Evolutionary conservation across 37 sponge, comb jelly and placozoan species (phyloP).

Genomic region (Aphrocallistes beatrix): DNA sequence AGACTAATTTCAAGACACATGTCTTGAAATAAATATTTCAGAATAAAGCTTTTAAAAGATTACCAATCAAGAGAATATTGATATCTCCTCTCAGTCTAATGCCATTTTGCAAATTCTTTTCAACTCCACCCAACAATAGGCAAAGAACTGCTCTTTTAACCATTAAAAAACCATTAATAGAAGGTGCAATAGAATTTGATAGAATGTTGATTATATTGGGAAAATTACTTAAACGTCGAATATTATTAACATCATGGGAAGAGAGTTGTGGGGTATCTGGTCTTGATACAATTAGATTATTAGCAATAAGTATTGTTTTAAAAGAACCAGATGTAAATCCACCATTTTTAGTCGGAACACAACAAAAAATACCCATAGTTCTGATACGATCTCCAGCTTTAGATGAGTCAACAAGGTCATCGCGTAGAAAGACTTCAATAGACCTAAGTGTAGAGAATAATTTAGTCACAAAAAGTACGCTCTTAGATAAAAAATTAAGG

Average conservation of each 20-base stretch:
- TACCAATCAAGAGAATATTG: constrained; percentile 86
- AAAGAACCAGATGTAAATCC: constrained; percentile 88
- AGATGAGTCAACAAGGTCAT: constrained; percentile 83
- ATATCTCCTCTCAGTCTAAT: constrained; percentile 88
- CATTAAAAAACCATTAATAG: constrained; percentile 83
- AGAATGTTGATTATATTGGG: constrained; percentile 72
- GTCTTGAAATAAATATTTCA: neutral
- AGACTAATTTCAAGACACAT: neutral
- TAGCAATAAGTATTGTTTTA: constrained; percentile 73
- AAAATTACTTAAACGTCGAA: constrained; percentile 18
- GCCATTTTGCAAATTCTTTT: constrained; percentile 90
- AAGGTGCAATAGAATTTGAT: constrained; percentile 88
- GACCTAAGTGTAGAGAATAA: too few relatives aligned
- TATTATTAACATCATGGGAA: constrained; percentile 23
- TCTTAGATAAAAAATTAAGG: too few relatives aligned
- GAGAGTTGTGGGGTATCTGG: constrained; percentile 69
- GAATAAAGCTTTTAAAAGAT: constrained; percentile 17
- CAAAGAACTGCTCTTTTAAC: constrained; percentile 91
- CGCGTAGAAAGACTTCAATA: constrained; percentile 79
- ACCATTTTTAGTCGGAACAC: constrained; percentile 71
- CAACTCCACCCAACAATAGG: constrained; percentile 89
- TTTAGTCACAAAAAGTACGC: too few relatives aligned
- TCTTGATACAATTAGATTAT: constrained; percentile 53
- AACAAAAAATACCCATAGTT: constrained; percentile 76
- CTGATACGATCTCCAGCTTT: constrained; percentile 90